A percentile compares a stretch with the other conserved stretches of the same genome.
Evolutionary conservation across 2,797 vertebrate genomes (phyloP).

Genomic region (Champsocephalus esox): DNA sequence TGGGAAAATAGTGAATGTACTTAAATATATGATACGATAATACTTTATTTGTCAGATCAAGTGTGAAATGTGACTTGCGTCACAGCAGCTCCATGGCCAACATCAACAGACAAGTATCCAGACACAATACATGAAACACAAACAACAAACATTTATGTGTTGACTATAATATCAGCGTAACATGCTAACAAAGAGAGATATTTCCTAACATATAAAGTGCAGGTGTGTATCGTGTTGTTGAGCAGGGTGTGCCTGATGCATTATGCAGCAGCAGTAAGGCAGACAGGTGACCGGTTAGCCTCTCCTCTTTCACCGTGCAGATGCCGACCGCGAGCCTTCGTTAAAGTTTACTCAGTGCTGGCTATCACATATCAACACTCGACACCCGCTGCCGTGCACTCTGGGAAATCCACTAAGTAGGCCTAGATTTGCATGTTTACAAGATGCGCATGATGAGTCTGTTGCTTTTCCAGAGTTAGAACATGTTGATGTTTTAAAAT

Average conservation of each 20-base stretch:
- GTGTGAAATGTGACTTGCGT: too few relatives aligned
- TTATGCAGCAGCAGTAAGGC: conserved; percentile 59
- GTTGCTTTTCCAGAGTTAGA: background rate
- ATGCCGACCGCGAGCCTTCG: conserved; percentile 34
- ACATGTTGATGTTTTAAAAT: background rate
- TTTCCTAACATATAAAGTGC: background rate
- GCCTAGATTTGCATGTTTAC: conserved; percentile 3
- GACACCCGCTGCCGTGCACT: conserved; percentile 50
- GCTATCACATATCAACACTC: conserved; percentile 57
- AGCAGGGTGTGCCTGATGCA: conserved; percentile 47
- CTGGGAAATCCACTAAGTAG: conserved; percentile 30
- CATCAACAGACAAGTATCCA: too few relatives aligned
- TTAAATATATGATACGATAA: too few relatives aligned
- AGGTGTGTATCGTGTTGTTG: background rate
- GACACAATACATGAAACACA: too few relatives aligned
- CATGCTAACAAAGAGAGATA: too few relatives aligned
- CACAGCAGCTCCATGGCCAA: too few relatives aligned
- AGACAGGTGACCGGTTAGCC: conserved; percentile 47
- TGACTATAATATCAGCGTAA: too few relatives aligned
- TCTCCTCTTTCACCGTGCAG: conserved; percentile 65
- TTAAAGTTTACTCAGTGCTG: conserved; percentile 62
- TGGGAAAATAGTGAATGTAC: too few relatives aligned
- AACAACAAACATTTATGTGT: too few relatives aligned
- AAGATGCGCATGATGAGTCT: background rate
- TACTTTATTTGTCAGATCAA: too few relatives aligned